Base-by-base conservation (phyloP, 2,113 vertebrate species). In the Nipponia nippon region DNA sequence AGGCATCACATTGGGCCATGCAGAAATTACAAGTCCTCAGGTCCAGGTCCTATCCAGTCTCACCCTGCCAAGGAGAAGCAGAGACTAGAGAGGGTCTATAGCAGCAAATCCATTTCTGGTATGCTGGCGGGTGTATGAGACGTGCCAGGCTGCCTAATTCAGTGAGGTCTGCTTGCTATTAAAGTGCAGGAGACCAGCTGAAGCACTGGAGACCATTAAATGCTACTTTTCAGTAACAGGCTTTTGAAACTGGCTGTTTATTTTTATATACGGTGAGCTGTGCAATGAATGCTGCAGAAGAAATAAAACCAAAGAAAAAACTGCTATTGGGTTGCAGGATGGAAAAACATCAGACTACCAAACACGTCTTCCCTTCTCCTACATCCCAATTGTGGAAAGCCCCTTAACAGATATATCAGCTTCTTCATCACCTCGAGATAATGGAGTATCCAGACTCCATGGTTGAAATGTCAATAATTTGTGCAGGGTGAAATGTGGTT, bases 141-240 rank as follows among this genome's bases (percentile, higher is more conserved):
- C 67, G 6, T 47, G 63, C 67, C 59, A 77, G 80, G 66, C 76
- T 71, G 83, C 61, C 75, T 4, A 2, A 19, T 82, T 67, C 83
- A 21, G 25, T 36, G 44, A 50, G 52, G 36, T 81, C 95, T 95
- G 93, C 77, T 94, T 93, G 84, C 77, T 72, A n/a, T 89, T 82
- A 83, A 55, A 21, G 69, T 10, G 30, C 69, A 85, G 89, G 80
- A 65, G 56, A 75, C 21, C 89, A 83, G 76, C 95, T 85, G 72
- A 58, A 91, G 63, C 55, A 13, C 92, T 73, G 77, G 67, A 94
- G 55, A 44, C 42, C 69, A 29, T 97, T 81, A 78, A 94, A 70
- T 6, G 42, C 77, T 75, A 23, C 81, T 87, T 86, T 72, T 80
- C 0, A 47, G 89, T 38, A 86, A 79, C 30, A 59, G 89, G 16